Base-by-base conservation (phyloP, 2,888 invertebrate species). In the Oligia fasciuncula region DNA sequence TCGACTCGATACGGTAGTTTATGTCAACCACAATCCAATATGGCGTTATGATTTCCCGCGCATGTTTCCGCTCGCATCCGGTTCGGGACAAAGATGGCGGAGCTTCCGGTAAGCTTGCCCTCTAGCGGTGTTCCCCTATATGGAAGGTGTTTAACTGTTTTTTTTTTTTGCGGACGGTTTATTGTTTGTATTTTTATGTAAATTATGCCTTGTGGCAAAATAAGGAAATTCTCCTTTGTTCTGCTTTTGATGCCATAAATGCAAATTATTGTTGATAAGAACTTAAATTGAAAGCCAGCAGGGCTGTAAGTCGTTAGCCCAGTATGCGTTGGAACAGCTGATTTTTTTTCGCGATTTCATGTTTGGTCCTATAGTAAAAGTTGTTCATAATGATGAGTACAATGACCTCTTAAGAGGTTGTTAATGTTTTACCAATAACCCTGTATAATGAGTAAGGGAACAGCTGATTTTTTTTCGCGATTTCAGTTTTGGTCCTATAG, bases 21-120 rank as follows among this genome's bases (percentile, higher is more conserved):
- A 85, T 84, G 89, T 83, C 81, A 87, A 80, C 80, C 81, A 49
- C 86, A 71, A 81, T 85, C 89, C 87, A 89, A 91, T 91, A 92
- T 90, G 91, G 92, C 87, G 89, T 82, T 87, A 89, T 88, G 87
- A 89, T 92, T 92, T 92, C 92, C 92, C 91, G 92, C 88, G 88
- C 79, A 81, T 87, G 88, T 89, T 91, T 90, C 89, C 87, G 85
- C 87, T 87, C 81, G 81, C 72, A 85, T 89, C 89, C 93, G 91
- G 88, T 82, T 84, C 75, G 79, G 43, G 81, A 76, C 89, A 87
- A 90, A 90, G 89, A 92, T 92, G 92, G 91, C 87, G 80, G 85
- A 68, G 87, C 85, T 92, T 92, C 92, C 92, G 90, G 88, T 81
- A 84, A 81, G 88, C 40, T 40, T 40, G 40, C 89, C 90, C 89